Percentiles rank a stretch among this genome's conserved stretches.
Conservation (phyloP, 2,888 invertebrate genomes). For the Chironomus riparius region DNA sequence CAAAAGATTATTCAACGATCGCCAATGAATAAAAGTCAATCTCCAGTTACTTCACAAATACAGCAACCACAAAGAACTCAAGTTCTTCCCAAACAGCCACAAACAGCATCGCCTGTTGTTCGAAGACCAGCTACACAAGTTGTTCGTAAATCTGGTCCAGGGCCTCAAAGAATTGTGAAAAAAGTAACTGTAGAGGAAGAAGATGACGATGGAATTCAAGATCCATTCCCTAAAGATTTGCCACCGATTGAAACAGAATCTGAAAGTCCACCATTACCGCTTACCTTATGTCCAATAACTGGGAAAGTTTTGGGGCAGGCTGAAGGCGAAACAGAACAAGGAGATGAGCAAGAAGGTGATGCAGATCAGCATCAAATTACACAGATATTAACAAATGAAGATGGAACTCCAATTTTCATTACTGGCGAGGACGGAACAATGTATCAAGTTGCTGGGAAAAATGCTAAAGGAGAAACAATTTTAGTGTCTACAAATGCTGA, state of each 20-base stretch:
- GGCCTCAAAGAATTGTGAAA: conserved; percentile 29
- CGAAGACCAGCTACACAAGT: conserved; percentile 25
- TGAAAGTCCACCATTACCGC: conserved; percentile 55
- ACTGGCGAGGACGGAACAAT: conserved; percentile 70
- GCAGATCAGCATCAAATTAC: conserved; percentile 33
- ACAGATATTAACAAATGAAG: conserved; percentile 45
- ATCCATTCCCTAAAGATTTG: conserved; percentile 43
- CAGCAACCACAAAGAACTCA: conserved; percentile 28
- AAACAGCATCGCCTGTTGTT: conserved; percentile 25
- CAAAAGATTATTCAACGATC: conserved; percentile 22
- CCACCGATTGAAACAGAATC: conserved; percentile 40
- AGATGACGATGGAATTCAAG: conserved; percentile 55
- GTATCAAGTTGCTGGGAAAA: conserved; percentile 65
- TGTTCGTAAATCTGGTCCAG: neutral
- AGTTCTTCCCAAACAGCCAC: conserved; percentile 28
- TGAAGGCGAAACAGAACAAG: conserved; percentile 52
- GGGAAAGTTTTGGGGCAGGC: conserved; percentile 51
- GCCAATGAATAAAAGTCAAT: conserved; percentile 6
- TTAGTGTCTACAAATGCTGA: conserved; percentile 65
- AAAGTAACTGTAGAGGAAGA: conserved; percentile 35
- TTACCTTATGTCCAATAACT: conserved; percentile 62
- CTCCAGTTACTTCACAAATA: conserved; percentile 19
- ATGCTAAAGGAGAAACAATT: conserved; percentile 66
- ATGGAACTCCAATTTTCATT: conserved; percentile 64
- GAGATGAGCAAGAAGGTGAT: conserved; percentile 10